These are phyloP conservation scores for Thryonomys swinderianus DNA, from an alignment of 2,113 vertebrate species.

Conservation along the genomic window DNA sequence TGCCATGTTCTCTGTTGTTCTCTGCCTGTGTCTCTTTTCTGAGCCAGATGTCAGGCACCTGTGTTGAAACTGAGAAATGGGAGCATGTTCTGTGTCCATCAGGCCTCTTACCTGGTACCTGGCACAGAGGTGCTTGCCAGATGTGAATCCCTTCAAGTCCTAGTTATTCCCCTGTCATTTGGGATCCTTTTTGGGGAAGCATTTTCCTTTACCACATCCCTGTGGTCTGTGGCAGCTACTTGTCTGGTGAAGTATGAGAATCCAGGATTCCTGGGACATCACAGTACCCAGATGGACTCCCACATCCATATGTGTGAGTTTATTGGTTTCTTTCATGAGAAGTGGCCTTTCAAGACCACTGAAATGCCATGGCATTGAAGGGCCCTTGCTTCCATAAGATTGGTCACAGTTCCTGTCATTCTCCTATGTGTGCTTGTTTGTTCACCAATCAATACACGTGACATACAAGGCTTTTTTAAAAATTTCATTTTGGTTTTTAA, in stretches of 20 bases:
- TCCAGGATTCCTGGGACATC: not conserved
- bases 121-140: not conserved
- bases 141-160: not conserved
- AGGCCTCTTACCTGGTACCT: not conserved
- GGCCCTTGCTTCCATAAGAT: not conserved
- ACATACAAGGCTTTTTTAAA: not conserved
- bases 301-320: not conserved
- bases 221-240: not conserved
- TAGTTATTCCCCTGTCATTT: not conserved
- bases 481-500: not conserved
- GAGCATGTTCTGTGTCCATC: not conserved
- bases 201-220: not conserved
- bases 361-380: too few species aligned
- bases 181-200: not conserved
- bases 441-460: not conserved
- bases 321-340: not conserved
- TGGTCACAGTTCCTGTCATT: not conserved
- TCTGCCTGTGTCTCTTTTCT: not conserved
- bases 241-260: not conserved
- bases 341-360: not conserved
- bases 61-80: not conserved
- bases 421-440: not conserved
- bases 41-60: not conserved
- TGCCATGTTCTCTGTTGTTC: slow-evolving; percentile 8
- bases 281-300: not conserved